phyloP scores from a whole-genome alignment of 2,113 vertebrate genomes.

The Centrocercus urophasianus region DNA sequence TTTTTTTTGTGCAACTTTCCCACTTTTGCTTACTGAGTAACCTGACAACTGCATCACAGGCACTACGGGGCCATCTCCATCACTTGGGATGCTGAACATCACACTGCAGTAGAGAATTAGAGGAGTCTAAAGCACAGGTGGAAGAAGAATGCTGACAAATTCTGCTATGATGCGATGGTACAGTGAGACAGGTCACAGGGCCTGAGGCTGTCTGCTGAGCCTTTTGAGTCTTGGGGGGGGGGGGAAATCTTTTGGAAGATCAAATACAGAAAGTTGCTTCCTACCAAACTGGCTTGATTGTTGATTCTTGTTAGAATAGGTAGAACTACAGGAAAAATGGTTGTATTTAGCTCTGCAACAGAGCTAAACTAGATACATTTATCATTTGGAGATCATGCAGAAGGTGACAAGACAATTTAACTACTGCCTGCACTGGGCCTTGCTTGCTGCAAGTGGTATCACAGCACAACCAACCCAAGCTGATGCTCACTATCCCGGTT shows the following conservation, averaged over 20 bases:
- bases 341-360: background rate
- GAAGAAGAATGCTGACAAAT: background rate
- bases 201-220: background rate
- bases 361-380: background rate
- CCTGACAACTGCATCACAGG: background rate
- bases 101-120: background rate
- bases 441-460: background rate
- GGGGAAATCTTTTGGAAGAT: background rate
- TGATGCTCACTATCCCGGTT: background rate
- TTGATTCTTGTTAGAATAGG: background rate
- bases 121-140: background rate
- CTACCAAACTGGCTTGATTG: background rate
- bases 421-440: background rate
- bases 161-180: background rate
- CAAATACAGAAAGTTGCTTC: background rate
- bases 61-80: background rate
- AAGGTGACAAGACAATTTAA: slow-evolving; percentile 38
- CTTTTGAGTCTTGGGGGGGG: background rate
- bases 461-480: background rate
- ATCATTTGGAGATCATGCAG: background rate
- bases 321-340: background rate
- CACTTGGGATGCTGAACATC: background rate
- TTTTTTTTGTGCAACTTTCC: background rate
- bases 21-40: background rate
- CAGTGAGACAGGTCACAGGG: rapidly evolving